Percentiles rank a stretch among this genome's conserved stretches.
Evolutionary conservation across 2,797 vertebrate genomes (phyloP).

Genomic region (Tolypeutes matacus): DNA sequence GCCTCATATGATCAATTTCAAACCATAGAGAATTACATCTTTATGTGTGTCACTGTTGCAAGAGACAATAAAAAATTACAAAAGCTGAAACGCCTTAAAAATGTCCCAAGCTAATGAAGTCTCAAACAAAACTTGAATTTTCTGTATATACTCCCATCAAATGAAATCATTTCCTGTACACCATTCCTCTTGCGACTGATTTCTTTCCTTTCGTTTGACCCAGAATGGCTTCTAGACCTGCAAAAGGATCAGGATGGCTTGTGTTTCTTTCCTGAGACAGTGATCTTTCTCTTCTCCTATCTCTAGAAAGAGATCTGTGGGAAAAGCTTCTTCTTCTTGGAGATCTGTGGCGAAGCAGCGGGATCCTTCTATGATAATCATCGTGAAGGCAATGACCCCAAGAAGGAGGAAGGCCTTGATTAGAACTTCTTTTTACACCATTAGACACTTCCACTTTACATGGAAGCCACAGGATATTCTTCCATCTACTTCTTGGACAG

Average conservation of each 20-base stretch:
- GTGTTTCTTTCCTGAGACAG: conserved; percentile 96
- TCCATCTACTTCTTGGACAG: conserved; percentile 97
- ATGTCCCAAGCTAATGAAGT: conserved; percentile 88
- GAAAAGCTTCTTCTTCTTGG: conserved; percentile 94
- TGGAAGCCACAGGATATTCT: conserved; percentile 96
- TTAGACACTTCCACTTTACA: conserved; percentile 97
- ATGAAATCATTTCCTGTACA: conserved; percentile 89
- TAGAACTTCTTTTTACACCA: conserved; percentile 96
- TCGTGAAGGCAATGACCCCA: conserved; percentile 96
- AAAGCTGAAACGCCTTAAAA: conserved; percentile 91
- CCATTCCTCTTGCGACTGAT: conserved; percentile 85
- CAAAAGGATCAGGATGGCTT: conserved; percentile 97
- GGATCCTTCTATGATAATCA: conserved; percentile 95
- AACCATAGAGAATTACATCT: conserved; percentile 89
- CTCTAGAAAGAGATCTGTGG: conserved; percentile 96
- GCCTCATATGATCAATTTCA: conserved; percentile 86
- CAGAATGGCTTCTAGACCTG: conserved; percentile 96
- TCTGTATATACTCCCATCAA: conserved; percentile 87
- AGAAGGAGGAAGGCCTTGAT: conserved; percentile 96
- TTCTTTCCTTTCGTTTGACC: conserved; percentile 96
- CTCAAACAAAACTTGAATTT: no score
- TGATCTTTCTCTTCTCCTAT: conserved; percentile 95
- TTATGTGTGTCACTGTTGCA: conserved; percentile 82
- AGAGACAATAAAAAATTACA: conserved; percentile 86
- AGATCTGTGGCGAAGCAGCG: conserved; percentile 94